Evolutionary conservation across 2,797 vertebrate genomes (phyloP), one percentile per base, ranked within the genome.

Genomic region (Pristis pectinata): DNA sequence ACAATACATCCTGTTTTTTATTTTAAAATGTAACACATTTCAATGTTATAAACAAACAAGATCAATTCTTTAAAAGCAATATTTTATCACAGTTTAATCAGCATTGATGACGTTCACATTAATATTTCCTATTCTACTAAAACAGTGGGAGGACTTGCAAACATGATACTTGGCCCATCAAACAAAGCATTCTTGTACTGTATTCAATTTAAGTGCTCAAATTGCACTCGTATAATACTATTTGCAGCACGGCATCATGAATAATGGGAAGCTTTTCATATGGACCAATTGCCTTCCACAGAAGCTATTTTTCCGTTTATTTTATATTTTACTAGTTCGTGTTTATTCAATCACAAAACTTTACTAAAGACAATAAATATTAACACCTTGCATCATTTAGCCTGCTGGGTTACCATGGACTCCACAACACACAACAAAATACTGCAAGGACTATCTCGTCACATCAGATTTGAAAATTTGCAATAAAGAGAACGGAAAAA

Each of bases 1-100:
- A 76, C 92, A 94, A 94, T 70, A 94, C 92, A 94, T 94, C 92
- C 92, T 34, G 70, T 53, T 94, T 94, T 53, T 74, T 34, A 56
- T 59, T 94, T 76, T 76, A 94, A 94, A 94, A 74, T 30, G 44
- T 72, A 93, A 72, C 53, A 44, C 27, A 76, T 74, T 94, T 76
- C 92, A 53, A 34, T 34, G 30, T 37, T 34, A n/a, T 30, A 94
- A 94, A 30, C 27, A 74, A 93, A 94, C 30, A 34, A 27, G 49
- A 76, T 72, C 70, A 15, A 41, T 49, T 74, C 67, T 94, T 30
- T 64, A 11, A 74, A 93, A 27, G 93, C 70, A 34, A 72, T 41
- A 22, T 72, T 94, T 74, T 11, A 49, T 94, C 37, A 56, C 13
- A 76, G 70, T 34, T 94, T 30, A 94, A 76, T 76, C 70, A 94